These are phyloP conservation scores for Heterotis niloticus DNA, from an alignment of 2,113 vertebrate species.

Conservation along the genomic window DNA sequence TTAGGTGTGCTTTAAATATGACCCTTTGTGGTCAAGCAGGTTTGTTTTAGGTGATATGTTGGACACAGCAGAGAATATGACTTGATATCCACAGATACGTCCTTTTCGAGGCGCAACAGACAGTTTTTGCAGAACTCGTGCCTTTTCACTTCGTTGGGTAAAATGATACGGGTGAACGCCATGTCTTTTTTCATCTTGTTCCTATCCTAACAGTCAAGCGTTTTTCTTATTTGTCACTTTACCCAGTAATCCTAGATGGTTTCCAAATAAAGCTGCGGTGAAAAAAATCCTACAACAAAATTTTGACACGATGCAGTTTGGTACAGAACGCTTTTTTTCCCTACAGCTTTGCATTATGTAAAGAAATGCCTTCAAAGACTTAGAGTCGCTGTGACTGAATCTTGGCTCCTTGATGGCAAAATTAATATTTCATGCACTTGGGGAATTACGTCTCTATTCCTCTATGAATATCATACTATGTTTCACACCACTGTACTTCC, in stretches of 20 bases:
- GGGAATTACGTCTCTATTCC: not conserved
- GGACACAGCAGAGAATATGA: no score
- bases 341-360: conserved; percentile 32
- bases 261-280: conserved; percentile 40
- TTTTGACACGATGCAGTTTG: conserved; percentile 30
- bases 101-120: conserved; percentile 31
- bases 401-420: conserved; percentile 23
- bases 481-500: no score
- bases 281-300: conserved; percentile 28
- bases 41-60: no score
- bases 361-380: conserved; percentile 5
- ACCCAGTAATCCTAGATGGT: conserved; percentile 35
- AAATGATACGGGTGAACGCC: conserved; percentile 30
- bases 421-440: conserved; percentile 3
- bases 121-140: conserved; percentile 28
- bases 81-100: not conserved
- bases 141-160: conserved; percentile 37
- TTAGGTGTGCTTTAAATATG: no score
- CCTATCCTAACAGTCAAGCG: not conserved
- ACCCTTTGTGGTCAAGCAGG: no score
- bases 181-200: not conserved
- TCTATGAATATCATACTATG: not conserved
- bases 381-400: conserved; percentile 26
- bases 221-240: conserved; percentile 45
- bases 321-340: conserved; percentile 28